These are phyloP conservation scores for Manis pentadactyla DNA, from an alignment of 2,797 vertebrate species.

Conservation along the genomic window DNA sequence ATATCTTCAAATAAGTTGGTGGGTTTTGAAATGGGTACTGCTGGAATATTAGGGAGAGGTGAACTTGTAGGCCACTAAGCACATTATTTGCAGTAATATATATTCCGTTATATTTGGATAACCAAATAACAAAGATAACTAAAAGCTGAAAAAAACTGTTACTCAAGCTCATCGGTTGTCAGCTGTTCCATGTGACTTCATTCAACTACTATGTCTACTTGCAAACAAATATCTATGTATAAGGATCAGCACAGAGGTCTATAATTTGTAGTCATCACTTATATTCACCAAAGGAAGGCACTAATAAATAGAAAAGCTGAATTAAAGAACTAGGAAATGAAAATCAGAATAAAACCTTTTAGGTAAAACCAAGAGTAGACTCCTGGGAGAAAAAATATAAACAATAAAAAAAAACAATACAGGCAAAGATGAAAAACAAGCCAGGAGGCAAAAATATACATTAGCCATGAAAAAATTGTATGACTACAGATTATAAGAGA, in stretches of 20 bases:
- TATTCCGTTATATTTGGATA: background rate
- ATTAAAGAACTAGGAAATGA: conserved; percentile 31
- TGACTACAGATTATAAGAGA: background rate
- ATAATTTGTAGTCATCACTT: background rate
- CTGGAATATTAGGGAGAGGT: background rate
- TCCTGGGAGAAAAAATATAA: background rate
- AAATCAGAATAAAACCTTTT: conserved; percentile 42
- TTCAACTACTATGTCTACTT: background rate
- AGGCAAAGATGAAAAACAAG: background rate
- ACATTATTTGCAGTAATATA: background rate
- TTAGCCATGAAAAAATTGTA: background rate
- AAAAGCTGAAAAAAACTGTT: background rate
- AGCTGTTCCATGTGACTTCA: background rate
- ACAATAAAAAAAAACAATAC: background rate
- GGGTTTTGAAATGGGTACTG: conserved; percentile 31
- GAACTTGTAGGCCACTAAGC: background rate
- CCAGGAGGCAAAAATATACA: conserved; percentile 4
- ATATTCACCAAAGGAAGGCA: background rate
- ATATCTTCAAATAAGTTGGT: background rate
- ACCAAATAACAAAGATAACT: conserved; percentile 14
- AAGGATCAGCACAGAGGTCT: background rate
- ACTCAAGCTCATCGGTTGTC: background rate
- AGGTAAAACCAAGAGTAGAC: conserved; percentile 26
- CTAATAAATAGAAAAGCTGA: background rate
- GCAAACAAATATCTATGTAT: background rate